These are phyloP conservation scores for Dallia pectoralis DNA, from an alignment of 2,797 vertebrate genomes.

Conservation along the genomic window DNA sequence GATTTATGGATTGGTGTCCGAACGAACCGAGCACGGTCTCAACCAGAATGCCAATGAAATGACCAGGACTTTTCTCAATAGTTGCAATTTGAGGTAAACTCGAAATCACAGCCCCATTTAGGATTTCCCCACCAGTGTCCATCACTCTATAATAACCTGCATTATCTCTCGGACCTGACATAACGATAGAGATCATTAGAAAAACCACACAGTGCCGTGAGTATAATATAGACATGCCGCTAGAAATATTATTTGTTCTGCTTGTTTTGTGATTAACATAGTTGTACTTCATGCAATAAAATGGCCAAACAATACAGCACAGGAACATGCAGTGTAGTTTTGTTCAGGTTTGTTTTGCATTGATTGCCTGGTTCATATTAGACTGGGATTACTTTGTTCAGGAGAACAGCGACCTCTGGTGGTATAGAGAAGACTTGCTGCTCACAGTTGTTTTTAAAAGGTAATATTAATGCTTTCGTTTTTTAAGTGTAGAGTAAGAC, in stretches of 20 bases:
- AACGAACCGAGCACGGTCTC: background rate
- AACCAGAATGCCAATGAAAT: background rate
- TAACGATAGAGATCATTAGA: background rate
- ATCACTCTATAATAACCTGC: no score
- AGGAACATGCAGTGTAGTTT: background rate
- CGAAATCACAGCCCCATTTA: background rate
- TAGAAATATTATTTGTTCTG: background rate
- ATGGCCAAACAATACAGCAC: background rate
- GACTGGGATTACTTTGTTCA: constrained; percentile 18
- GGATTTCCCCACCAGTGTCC: background rate
- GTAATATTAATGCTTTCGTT: no score
- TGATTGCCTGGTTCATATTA: background rate
- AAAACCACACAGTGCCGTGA: background rate
- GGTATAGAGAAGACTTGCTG: constrained; percentile 35
- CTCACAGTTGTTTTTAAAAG: no score
- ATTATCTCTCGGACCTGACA: background rate
- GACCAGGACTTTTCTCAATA: background rate
- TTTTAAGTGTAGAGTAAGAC: no score
- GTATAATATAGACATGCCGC: background rate
- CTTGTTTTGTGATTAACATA: background rate
- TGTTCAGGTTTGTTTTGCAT: background rate
- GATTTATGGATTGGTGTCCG: background rate
- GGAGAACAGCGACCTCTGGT: constrained; percentile 70
- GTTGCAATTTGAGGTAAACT: background rate
- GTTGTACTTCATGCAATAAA: background rate